Percentiles rank a stretch among this genome's conserved stretches.
Conservation (phyloP, 2,113 vertebrate genomes). For the Urocolius indicus region DNA sequence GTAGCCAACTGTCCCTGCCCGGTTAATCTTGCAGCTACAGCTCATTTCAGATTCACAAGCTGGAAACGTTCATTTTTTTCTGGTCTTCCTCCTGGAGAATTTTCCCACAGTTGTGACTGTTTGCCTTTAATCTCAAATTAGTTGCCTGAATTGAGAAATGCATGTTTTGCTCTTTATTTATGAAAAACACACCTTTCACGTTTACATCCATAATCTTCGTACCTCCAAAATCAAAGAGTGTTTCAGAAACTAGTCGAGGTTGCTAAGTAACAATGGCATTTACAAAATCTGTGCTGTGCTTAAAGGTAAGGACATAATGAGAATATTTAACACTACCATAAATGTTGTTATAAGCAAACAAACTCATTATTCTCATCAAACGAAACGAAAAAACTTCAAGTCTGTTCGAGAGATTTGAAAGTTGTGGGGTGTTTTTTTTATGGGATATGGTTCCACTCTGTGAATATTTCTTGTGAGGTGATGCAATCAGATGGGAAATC, state of each 20-base stretch:
- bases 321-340: neutral
- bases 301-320: neutral
- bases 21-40: neutral
- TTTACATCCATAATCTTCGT: neutral
- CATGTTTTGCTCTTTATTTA: neutral
- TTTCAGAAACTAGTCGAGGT: neutral
- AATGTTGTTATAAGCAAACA: neutral
- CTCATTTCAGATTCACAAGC: neutral
- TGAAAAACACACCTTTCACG: neutral
- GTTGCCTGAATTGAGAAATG: neutral
- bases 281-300: neutral
- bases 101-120: neutral
- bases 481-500: neutral
- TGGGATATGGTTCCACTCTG: neutral
- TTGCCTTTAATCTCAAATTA: neutral
- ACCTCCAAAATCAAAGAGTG: neutral
- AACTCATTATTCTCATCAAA: neutral
- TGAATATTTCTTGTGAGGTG: neutral
- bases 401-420: neutral
- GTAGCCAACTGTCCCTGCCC: neutral
- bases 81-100: neutral
- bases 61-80: neutral
- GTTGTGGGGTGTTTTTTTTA: neutral
- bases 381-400: neutral
- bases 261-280: conserved; percentile 10